Conservation (phyloP, 64 coral and sea anemone genomes). For the Actinia tenebrosa region DNA sequence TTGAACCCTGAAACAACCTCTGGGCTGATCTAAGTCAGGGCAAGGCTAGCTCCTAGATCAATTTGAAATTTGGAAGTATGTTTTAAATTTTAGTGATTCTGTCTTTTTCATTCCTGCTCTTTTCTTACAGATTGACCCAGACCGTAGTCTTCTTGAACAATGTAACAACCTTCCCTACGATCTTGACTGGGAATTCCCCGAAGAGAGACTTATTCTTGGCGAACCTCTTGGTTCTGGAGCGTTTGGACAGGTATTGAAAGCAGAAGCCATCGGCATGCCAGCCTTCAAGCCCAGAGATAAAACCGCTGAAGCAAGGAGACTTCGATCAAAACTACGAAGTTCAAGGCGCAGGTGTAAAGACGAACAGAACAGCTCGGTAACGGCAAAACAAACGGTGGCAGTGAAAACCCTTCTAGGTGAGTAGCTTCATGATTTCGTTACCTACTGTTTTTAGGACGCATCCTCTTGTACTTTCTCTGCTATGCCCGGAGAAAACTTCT, state of each 20-base stretch:
- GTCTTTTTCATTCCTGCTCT: neutral
- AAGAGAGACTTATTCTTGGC: conserved; percentile 48
- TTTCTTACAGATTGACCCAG: conserved; percentile 37
- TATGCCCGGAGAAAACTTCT: no score
- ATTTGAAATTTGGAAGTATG: neutral
- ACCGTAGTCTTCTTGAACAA: conserved; percentile 39
- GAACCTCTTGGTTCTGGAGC: conserved; percentile 37
- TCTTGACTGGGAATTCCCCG: conserved; percentile 59
- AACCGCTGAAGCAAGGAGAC: neutral
- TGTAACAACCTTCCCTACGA: conserved; percentile 39
- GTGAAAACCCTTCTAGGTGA: conserved; percentile 74
- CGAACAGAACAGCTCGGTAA: neutral
- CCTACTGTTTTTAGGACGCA: neutral
- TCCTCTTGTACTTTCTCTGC: no score
- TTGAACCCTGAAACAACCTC: neutral
- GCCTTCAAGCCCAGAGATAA: conserved; percentile 40
- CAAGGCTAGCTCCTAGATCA: neutral
- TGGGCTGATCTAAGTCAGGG: neutral
- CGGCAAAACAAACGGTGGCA: conserved; percentile 52
- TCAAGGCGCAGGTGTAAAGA: neutral
- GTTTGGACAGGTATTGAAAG: conserved; percentile 52
- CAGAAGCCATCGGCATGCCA: conserved; percentile 50
- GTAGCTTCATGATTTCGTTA: neutral
- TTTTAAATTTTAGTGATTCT: neutral
- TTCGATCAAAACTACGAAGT: neutral